Conservation (phyloP, 2,113 vertebrate genomes). For the Gulo gulo region DNA sequence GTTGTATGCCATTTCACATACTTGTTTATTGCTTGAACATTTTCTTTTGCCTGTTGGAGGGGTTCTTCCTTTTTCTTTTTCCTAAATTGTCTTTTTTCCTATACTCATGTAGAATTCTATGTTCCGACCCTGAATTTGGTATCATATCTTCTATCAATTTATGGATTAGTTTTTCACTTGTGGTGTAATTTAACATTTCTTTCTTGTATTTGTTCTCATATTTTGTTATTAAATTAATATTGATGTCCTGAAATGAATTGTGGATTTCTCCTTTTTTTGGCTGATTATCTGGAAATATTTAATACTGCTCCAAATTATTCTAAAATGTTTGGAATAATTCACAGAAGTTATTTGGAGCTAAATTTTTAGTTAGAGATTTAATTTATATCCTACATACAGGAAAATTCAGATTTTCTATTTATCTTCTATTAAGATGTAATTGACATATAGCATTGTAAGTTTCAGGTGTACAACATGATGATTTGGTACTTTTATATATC, state of each 20-base stretch:
- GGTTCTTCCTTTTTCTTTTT: background rate
- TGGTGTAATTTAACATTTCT: background rate
- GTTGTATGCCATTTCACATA: background rate
- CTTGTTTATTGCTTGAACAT: background rate
- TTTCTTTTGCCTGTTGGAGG: background rate
- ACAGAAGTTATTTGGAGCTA: background rate
- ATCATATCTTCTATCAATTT: background rate
- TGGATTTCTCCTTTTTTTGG: background rate
- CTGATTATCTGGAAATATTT: background rate
- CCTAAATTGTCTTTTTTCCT: background rate
- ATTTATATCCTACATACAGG: background rate
- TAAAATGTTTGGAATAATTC: background rate
- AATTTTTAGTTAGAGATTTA: background rate
- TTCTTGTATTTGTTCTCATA: background rate
- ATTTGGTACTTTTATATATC: background rate
- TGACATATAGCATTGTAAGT: background rate
- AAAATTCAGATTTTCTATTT: background rate
- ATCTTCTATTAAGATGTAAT: background rate
- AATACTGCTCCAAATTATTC: background rate
- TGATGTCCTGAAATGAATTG: background rate
- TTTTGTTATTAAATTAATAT: background rate
- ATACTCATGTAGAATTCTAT: background rate
- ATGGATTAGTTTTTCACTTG: background rate
- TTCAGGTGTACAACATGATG: background rate
- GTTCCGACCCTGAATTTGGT: background rate